A percentile compares a stretch with the other conserved stretches of the same genome.
These are phyloP conservation scores for Penaeus japonicus DNA, from an alignment of 1,140 invertebrate genomes.

Conservation along the genomic window DNA sequence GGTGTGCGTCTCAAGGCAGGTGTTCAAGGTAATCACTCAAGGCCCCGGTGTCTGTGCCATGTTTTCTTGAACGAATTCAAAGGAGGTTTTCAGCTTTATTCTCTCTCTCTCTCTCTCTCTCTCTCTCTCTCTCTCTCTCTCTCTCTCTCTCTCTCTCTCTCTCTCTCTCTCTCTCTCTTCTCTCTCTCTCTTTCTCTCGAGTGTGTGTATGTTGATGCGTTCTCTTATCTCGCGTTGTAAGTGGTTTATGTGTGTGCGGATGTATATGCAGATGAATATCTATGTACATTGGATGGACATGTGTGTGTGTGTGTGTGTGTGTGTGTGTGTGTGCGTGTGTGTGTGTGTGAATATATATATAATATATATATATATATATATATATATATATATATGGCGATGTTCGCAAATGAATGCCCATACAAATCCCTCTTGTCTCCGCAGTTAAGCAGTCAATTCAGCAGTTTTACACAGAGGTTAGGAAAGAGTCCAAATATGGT, in stretches of 20 bases:
- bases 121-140: background rate
- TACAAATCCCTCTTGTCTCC: too few relatives aligned
- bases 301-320: constrained; percentile 10
- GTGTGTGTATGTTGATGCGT: background rate
- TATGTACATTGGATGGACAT: too few relatives aligned
- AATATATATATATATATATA: background rate
- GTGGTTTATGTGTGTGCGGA: background rate
- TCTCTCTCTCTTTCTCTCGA: background rate
- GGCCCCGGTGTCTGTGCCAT: too few relatives aligned
- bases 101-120: background rate
- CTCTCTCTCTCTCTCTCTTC: background rate
- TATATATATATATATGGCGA: background rate
- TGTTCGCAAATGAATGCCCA: background rate
- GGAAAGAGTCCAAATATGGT: too few relatives aligned
- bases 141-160: constrained; percentile 8
- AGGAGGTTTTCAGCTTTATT: background rate
- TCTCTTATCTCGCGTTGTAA: too few relatives aligned
- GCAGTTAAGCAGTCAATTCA: too few relatives aligned
- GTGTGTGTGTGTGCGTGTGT: background rate
- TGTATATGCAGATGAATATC: background rate
- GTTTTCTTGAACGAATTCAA: too few relatives aligned
- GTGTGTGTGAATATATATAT: background rate
- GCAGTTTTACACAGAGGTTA: too few relatives aligned
- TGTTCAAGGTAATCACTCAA: too few relatives aligned
- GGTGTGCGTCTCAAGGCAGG: too few relatives aligned